These are phyloP conservation scores for Corydoras maculifer DNA, from an alignment of 2,113 vertebrate genomes.

Conservation along the genomic window DNA sequence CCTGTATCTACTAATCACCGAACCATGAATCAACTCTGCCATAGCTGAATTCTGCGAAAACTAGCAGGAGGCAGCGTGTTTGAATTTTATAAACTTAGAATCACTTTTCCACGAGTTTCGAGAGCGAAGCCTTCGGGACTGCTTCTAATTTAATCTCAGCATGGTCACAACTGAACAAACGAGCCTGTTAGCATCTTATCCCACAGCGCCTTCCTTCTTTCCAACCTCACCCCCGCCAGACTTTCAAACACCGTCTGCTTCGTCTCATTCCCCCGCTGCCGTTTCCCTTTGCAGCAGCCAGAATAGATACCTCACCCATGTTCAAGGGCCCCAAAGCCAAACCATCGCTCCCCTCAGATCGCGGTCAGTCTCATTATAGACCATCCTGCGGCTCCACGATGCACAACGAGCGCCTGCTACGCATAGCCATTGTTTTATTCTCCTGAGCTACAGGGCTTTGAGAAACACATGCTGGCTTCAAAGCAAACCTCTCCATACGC, in stretches of 20 bases:
- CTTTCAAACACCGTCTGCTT: neutral
- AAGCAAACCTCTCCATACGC: neutral
- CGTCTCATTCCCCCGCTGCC: neutral
- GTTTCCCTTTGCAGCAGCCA: conserved; percentile 2
- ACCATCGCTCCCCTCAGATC: conserved; percentile 20
- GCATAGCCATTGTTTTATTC: conserved; percentile 15
- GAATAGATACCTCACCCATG: neutral
- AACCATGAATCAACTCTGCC: too few relatives aligned
- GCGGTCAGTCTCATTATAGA: conserved; percentile 45
- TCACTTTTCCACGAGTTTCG: too few relatives aligned
- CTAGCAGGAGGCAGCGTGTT: too few relatives aligned
- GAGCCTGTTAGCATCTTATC: neutral
- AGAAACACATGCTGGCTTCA: neutral
- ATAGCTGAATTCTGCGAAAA: too few relatives aligned
- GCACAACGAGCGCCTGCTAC: conserved; percentile 5
- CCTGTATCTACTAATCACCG: too few relatives aligned
- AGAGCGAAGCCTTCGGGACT: too few relatives aligned
- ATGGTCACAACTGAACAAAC: too few relatives aligned
- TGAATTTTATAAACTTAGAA: too few relatives aligned
- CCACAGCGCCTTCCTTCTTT: neutral
- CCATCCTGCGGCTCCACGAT: conserved; percentile 35
- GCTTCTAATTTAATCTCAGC: too few relatives aligned
- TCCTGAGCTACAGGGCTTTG: neutral
- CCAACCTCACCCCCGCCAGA: too few relatives aligned
- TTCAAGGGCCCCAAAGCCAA: conserved; percentile 13